Evolutionary conservation across 2,113 vertebrate genomes (phyloP), one percentile per base, ranked within the genome.

Genomic region (Dipodomys stephensi): DNA sequence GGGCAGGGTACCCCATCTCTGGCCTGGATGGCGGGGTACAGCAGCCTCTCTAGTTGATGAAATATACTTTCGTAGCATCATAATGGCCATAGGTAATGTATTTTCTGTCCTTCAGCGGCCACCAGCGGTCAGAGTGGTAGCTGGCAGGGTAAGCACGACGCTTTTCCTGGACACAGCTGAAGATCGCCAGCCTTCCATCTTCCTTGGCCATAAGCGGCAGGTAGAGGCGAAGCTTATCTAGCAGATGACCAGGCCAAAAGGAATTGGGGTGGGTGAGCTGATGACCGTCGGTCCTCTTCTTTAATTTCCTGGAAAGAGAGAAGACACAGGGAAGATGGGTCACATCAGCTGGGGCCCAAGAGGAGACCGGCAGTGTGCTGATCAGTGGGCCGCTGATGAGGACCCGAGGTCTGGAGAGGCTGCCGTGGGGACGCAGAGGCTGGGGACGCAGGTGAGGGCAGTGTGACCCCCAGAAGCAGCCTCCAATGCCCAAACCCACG

Each of bases 221-320:
- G 57, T 95, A 98, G 8, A 97, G 91, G 76, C 6, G 49, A 0
- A 98, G 82, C 89, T 98, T 98, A 78, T 98, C 97, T 91, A 98
- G 94, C 2, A 98, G 97, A 60, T 98, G 97, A 2, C 98, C 98
- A 0, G 97, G 97, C 97, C 98, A 98, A 96, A 98, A 98, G 11
- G 12, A 77, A 9, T 97, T 97, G 80, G 97, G 94, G 0, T 90
- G 88, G 5, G 92, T 88, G 28, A 0, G 30, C 57, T 79, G 90
- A 4, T 0, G 18, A 35, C 16, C 7, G 2, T 16, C 1, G 3
- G n/a, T 1, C 16, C 23, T 82, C 73, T 81, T 97, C 83, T 83
- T 71, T 65, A 97, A 73, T 65, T 96, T 96, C n/a, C 98, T 98
- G 83, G 77, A 79, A 81, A 92, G 87, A 2, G 1, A 84, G 64